phyloP scores from a whole-genome alignment of 2,797 vertebrate species.

The Muraenolepis orangiensis region DNA sequence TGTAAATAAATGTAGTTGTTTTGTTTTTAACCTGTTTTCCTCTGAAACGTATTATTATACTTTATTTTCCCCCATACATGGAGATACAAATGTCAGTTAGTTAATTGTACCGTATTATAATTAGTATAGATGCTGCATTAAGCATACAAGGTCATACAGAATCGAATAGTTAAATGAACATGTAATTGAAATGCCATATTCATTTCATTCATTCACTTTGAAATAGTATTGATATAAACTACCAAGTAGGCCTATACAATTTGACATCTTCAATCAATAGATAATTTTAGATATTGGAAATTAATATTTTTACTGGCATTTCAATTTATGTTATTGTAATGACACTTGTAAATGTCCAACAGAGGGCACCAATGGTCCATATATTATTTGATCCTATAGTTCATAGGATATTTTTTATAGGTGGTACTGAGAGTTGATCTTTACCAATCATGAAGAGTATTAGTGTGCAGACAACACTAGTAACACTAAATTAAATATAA shows the following conservation, averaged over 20 bases:
- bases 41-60: too few relatives aligned
- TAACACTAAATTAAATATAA: too few relatives aligned
- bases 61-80: too few relatives aligned
- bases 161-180: background rate
- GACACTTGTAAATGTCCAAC: conserved; percentile 11
- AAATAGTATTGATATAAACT: background rate
- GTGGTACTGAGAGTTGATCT: background rate
- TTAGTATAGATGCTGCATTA: background rate
- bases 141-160: background rate
- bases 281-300: background rate
- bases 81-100: too few relatives aligned
- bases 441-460: background rate
- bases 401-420: background rate
- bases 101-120: background rate
- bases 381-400: background rate
- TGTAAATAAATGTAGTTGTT: too few relatives aligned
- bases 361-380: conserved; percentile 42
- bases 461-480: conserved; percentile 4
- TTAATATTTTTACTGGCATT: background rate
- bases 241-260: background rate
- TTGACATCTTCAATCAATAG: background rate
- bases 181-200: background rate
- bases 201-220: background rate
- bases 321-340: background rate
- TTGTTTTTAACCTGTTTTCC: too few relatives aligned